These are phyloP conservation scores for Ctenoplectra terminalis DNA, from an alignment of 1,140 invertebrate species.

Conservation along the genomic window DNA sequence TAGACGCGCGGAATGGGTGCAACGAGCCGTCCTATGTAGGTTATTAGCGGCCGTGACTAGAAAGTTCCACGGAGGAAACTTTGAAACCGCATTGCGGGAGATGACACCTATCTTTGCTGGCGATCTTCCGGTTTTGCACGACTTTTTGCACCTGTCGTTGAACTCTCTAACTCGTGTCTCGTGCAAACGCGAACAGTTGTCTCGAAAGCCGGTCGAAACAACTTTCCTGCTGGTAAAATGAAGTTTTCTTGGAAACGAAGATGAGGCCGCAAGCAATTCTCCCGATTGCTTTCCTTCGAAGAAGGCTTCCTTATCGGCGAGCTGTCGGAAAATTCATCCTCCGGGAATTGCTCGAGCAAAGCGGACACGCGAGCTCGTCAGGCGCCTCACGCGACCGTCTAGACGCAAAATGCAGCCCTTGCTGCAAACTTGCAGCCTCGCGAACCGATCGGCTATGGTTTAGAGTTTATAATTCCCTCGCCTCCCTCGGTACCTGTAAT, in stretches of 20 bases:
- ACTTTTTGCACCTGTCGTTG: constrained; percentile 44
- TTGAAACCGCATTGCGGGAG: constrained; percentile 21
- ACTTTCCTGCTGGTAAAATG: not conserved
- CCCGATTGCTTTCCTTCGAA: not conserved
- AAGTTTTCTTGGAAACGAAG: not conserved
- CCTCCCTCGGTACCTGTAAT: not conserved
- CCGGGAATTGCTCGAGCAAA: not conserved
- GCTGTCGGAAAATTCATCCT: constrained; percentile 6
- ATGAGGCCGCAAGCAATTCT: not conserved
- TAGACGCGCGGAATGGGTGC: not conserved
- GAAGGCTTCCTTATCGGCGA: no score
- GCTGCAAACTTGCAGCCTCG: not conserved
- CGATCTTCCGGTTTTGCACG: constrained; percentile 36
- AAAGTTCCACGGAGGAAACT: constrained; percentile 25
- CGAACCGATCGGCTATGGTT: not conserved
- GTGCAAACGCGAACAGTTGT: not conserved
- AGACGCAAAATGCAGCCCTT: constrained; percentile 27
- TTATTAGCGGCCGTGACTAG: constrained; percentile 38
- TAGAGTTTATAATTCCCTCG: no score
- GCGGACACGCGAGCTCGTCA: constrained; percentile 40
- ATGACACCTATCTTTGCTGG: constrained; percentile 41
- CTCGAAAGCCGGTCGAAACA: not conserved
- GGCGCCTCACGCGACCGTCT: constrained; percentile 65
- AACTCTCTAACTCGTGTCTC: constrained; percentile 15
- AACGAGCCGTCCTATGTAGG: not conserved